Base-by-base conservation (phyloP, 1,140 invertebrate species). In the Xylocopa sonorina region DNA sequence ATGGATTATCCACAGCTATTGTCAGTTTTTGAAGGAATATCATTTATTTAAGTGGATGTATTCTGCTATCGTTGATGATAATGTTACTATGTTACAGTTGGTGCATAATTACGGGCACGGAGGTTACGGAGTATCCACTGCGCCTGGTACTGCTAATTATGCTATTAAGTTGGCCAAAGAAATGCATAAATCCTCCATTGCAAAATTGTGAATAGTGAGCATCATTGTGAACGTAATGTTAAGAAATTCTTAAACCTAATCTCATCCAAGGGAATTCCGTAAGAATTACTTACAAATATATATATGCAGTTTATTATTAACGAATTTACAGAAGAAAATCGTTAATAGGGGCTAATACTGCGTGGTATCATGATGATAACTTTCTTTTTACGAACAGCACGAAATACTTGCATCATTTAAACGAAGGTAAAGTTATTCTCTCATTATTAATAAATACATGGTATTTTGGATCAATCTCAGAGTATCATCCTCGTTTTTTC, bases 41-140 rank as follows among this genome's bases (percentile, higher is more conserved):
- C n/a, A 48, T 24, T 55, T 78, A 53, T 50, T 48, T 66, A 10
- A 14, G 24, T 50, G 3, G 57, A 75, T n/a, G 21, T 3, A 46
- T 53, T 29, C 29, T n/a, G 9, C 38, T 66, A 53, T 34, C 4
- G 2, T 55, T 68, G n/a, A 69, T 77, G 14, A 64, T n/a, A 68
- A 55, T 50, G 29, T 67, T 78, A n/a, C 81, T 78, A 2, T 81
- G 38, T 73, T 94, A 21, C 94, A 96, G 93, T 90, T 98, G 21
- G 95, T 99, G 0, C 98, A 99, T 90, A 98, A 98, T 91, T 99
- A 99, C 89, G 98, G 98, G 5, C 98, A 99, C 89, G 97, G 98
- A 2, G 97, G 97, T 5, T 97, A 98, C 91, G 98, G 98, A 9
- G 95, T 99, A 1, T 96, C 96, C 73, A 95, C 97, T 46, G 96